Evolutionary conservation across 2,113 vertebrate genomes (phyloP), one percentile per base, ranked within the genome.

Genomic region (Podarcis muralis): DNA sequence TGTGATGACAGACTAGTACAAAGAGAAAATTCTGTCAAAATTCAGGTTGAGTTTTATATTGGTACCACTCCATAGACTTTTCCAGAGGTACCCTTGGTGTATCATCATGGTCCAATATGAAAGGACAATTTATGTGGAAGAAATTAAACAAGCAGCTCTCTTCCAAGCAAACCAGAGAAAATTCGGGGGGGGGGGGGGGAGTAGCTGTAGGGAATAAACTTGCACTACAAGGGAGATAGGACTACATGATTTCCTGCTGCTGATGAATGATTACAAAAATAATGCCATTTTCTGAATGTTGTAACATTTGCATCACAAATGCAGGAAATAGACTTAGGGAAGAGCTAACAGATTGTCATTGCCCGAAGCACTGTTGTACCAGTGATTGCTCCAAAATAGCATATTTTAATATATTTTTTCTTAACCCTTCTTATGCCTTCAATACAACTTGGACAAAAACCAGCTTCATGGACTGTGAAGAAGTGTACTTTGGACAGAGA

Each of bases 301-400:
- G 69, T 86, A 91, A 59, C 91, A 95, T 95, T 95, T 95, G 95
- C 95, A 95, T 95, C 94, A 94, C 93, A 94, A 95, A 94, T 94
- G 87, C 88, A 86, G 80, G 90, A 92, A 4, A 53, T 87, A 87
- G 77, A 75, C 93, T 95, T 93, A 87, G 93, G 92, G 93, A 92
- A 94, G 89, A 91, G 84, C 82, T 90, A 88, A 90, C 89, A 94
- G 94, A 87, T 92, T 90, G 95, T 91, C 84, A 92, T 90, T 83
- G 94, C 88, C 90, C 89, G 91, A 92, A 93, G 94, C 92, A 87
- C 48, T 91, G 90, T 87, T 88, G 93, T 91, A 90, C 86, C 92
- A 83, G 76, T 90, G 92, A 93, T 94, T 93, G 91, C 88, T 94
- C 81, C 84, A 83, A 75, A 80, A 48, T 72, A 93, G 90, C 53